Percentiles rank a stretch among this genome's conserved stretches.
phyloP scores from a whole-genome alignment of 2,888 invertebrate genomes.

The Xylota sylvarum region DNA sequence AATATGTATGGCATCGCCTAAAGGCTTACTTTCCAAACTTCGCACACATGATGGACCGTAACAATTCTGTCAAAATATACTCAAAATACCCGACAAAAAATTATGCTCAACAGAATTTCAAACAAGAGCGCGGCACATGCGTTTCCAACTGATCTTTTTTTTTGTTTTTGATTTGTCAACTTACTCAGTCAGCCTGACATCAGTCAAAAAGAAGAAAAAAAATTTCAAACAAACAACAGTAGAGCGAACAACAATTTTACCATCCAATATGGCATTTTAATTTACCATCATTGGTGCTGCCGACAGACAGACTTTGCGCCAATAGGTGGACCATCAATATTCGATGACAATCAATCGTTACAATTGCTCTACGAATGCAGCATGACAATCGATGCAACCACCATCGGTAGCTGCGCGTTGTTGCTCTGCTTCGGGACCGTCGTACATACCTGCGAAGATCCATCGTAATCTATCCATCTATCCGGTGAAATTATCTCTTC shows the following conservation, averaged over 20 bases:
- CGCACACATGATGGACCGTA: slow-evolving; percentile 1
- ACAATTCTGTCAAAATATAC: slow-evolving; percentile 26
- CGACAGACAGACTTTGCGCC: slow-evolving; percentile 75
- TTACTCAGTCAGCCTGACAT: slow-evolving; percentile 47
- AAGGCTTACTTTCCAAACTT: neutral
- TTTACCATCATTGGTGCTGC: slow-evolving; percentile 72
- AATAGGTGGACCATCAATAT: slow-evolving; percentile 76
- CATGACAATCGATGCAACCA: slow-evolving; percentile 72
- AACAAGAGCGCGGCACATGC: slow-evolving; percentile 59
- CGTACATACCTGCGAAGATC: slow-evolving; percentile 36
- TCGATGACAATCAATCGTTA: slow-evolving; percentile 75
- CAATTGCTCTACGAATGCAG: slow-evolving; percentile 75
- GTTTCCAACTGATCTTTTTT: slow-evolving; percentile 14
- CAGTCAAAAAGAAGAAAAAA: slow-evolving; percentile 23
- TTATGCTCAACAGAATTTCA: slow-evolving; percentile 9
- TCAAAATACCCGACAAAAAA: slow-evolving; percentile 3
- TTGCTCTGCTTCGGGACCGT: slow-evolving; percentile 47
- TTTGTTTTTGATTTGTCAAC: slow-evolving; percentile 64
- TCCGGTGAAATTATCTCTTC: slow-evolving; percentile 72
- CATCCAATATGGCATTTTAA: slow-evolving; percentile 75
- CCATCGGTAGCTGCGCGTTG: slow-evolving; percentile 15
- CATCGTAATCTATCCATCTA: slow-evolving; percentile 67
- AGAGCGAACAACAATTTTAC: slow-evolving; percentile 58
- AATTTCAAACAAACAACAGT: slow-evolving; percentile 9
- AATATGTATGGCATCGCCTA: neutral